Percentiles rank a stretch among this genome's conserved stretches.
Conservation (phyloP, 2,113 vertebrate species). For the Microcebus murinus region DNA sequence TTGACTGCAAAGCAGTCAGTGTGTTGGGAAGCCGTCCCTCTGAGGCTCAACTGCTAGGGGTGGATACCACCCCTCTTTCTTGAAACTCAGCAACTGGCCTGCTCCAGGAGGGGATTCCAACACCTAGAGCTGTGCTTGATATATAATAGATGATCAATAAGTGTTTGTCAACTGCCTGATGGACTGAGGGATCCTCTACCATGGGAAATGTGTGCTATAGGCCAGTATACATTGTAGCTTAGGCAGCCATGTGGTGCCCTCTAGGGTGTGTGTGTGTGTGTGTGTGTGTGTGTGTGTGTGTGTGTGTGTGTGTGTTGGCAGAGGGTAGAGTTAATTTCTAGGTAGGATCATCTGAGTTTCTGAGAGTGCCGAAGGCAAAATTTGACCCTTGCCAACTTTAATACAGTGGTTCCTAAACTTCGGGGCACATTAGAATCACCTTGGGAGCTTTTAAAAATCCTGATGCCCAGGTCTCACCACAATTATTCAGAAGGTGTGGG, state of each 20-base stretch:
- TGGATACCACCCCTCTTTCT: not conserved
- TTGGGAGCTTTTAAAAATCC: not conserved
- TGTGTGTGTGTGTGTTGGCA: not conserved
- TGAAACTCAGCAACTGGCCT: not conserved
- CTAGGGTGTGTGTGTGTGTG: not conserved
- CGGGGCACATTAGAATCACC: not conserved
- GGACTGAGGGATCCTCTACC: not conserved
- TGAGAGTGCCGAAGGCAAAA: not conserved
- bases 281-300: too few relatives aligned
- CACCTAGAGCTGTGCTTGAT: not conserved
- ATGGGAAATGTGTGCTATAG: not conserved
- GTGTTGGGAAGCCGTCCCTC: not conserved
- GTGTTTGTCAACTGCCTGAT: not conserved
- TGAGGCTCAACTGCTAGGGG: not conserved
- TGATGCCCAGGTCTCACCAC: not conserved
- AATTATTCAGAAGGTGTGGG: not conserved
- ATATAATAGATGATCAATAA: not conserved
- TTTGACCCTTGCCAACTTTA: not conserved
- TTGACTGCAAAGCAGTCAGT: not conserved
- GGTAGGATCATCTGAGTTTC: not conserved
- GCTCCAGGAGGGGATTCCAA: not conserved
- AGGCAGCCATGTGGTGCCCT: not conserved
- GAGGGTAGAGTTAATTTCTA: not conserved
- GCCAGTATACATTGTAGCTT: rapidly evolving
- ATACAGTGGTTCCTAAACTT: not conserved